phyloP scores from a whole-genome alignment of 2,113 vertebrate species.

The Petaurus breviceps region DNA sequence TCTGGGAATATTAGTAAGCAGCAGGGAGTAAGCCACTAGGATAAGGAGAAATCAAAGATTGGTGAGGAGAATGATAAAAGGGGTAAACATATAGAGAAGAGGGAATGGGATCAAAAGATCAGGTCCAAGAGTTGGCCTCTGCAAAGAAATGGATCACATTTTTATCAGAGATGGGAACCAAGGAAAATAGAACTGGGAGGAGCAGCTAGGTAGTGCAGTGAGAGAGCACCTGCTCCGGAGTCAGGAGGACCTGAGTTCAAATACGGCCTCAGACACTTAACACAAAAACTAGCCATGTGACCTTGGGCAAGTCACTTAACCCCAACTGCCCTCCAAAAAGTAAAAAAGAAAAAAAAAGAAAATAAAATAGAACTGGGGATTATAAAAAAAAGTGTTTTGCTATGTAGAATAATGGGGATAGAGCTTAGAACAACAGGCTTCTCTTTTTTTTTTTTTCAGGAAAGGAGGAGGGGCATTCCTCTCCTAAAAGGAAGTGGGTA shows the following conservation, averaged over 20 bases:
- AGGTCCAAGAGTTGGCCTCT: neutral
- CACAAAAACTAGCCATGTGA: no score
- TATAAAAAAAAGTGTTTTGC: neutral
- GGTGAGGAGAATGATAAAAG: neutral
- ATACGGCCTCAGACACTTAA: no score
- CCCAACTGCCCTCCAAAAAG: no score
- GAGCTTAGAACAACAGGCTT: neutral
- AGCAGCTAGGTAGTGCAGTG: no score
- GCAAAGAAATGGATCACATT: neutral
- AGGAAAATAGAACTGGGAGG: neutral
- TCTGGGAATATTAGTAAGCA: neutral
- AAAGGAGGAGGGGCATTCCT: neutral
- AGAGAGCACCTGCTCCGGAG: no score
- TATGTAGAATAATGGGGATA: neutral
- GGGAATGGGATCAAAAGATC: neutral
- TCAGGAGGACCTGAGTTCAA: no score
- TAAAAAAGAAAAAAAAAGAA: neutral
- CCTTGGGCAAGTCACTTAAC: no score
- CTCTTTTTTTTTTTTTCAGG: neutral
- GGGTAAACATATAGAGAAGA: neutral
- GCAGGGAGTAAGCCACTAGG: neutral
- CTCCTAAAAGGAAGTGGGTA: neutral
- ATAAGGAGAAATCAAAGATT: neutral
- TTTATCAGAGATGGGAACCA: neutral
- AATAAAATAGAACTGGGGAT: neutral